Base-by-base conservation (phyloP, 2,113 vertebrate species). In the Arvicanthis niloticus region DNA sequence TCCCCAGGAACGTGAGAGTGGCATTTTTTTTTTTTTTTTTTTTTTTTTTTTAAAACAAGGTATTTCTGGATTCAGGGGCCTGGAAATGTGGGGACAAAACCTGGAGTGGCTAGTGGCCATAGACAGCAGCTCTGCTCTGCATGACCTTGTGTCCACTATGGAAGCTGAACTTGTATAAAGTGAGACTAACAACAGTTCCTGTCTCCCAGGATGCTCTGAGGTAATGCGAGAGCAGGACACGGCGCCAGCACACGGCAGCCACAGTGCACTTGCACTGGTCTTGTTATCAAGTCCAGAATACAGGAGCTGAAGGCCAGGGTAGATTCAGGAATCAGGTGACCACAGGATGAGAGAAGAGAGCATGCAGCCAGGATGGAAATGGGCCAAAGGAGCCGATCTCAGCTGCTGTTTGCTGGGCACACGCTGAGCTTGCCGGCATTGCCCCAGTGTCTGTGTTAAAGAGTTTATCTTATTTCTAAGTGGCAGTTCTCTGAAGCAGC, bases 351-450 rank as follows among this genome's bases (percentile, higher is more conserved):
- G 77, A 68, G 51, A 15, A 62, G 68, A 62, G 62, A 76, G 22
- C 0, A 3, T 37, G 34, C 0, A 5, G 37, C 13, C 1, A 26
- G 70, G 24, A 16, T 37, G 7, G 48, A 45, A 34, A 13, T 0
- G 9, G 56, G 80, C 67, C 4, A 1, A 40, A 45, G 42, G n/a
- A 11, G 21, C 13, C 1, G 0, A 15, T 1, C 2, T 29, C 67
- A 42, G 40, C 26, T 37, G 1, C 22, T 48, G 21, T 22, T 82
- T 51, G 37, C 45, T 8, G 65, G 40, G 60, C 7, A 22, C 56
- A 22, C 9, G 0, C 37, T 8, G 42, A 77, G 60, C 42, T 21
- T 42, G 37, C 16, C 0, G 40, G 48, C 26, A 5, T 29, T 8
- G 26, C 42, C 29, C 34, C 21, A 42, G 29, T 19, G 65, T 12